Base-by-base conservation (phyloP, 2,888 invertebrate species). In the Ommatoiulus sabulosus region DNA sequence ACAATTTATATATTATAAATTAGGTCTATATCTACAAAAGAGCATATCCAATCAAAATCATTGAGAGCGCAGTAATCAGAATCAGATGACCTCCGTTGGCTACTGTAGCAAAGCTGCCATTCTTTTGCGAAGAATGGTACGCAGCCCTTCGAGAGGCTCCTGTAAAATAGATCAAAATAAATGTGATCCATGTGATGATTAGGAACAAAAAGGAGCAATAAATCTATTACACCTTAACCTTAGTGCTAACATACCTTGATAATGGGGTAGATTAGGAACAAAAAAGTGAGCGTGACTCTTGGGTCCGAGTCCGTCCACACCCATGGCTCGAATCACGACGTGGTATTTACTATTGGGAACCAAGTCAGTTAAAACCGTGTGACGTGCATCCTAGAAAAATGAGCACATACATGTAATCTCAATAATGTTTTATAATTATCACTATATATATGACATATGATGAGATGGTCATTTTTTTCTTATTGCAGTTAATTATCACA, bases 311-410 rank as follows among this genome's bases (percentile, higher is more conserved):
- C 88, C 88, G 17, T 88, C 72, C 17, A 52, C 52, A 6, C 88
- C 88, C 24, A 88, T 20, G 15, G 80, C 88, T 46, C 88, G n/a
- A 12, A 88, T 44, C 46, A 80, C 52, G 84, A 88, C 52, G 88
- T 88, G 88, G 20, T 88, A 88, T 85, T 85, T 88, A 17, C 43
- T 88, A n/a, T 88, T 88, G 10, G 88, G 88, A 15, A 88, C 43
- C 48, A 88, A 46, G 20, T 88, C 85, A 2, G 84, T 88, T 20
- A 88, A 43, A 84, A 85, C 48, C 10, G 80, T 57, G 15, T 88
- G 84, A 17, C 85, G 84, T 2, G 84, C 88, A 85, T 88, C 85
- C 87, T 87, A 35, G 35, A 35, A 35, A 10, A 63, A 87, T 24
- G 48, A 48, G 15, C 4, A 57, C 7, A 52, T n/a, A 52, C 3